Percentiles rank a stretch among this genome's conserved stretches.
These are phyloP conservation scores for Lagopus leucura DNA, from an alignment of 2,113 vertebrate species.

Conservation along the genomic window DNA sequence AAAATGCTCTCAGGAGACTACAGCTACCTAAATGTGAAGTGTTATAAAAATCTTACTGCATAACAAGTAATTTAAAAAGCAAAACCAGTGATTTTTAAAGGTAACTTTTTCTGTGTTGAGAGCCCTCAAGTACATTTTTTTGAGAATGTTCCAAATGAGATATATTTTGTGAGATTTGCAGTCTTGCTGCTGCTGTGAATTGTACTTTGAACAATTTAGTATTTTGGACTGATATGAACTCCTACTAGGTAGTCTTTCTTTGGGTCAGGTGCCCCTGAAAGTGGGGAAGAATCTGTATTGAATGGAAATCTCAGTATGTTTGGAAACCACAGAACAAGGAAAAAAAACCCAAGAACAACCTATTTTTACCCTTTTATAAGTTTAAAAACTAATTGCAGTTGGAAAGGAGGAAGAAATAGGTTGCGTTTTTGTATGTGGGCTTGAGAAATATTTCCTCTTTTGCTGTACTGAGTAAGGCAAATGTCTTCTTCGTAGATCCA, in stretches of 20 bases:
- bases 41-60: not conserved
- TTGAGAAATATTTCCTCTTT: conserved; percentile 32
- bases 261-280: conserved; percentile 53
- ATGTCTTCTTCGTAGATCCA: conserved; percentile 8
- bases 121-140: conserved; percentile 7
- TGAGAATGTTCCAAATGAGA: conserved; percentile 41
- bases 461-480: conserved; percentile 27
- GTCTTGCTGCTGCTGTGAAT: conserved; percentile 58
- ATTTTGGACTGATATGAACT: conserved; percentile 52
- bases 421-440: conserved; percentile 33
- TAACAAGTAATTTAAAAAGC: conserved; percentile 41
- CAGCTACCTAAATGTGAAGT: conserved; percentile 45
- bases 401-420: conserved; percentile 47
- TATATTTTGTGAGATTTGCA: conserved; percentile 47
- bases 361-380: conserved; percentile 41
- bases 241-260: conserved; percentile 59
- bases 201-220: conserved; percentile 57
- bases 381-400: conserved; percentile 44
- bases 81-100: not conserved
- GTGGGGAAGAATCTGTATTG: conserved; percentile 30
- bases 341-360: not conserved
- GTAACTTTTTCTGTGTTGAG: conserved; percentile 8
- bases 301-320: conserved; percentile 50
- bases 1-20: conserved; percentile 47
- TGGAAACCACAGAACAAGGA: conserved; percentile 49